These are phyloP conservation scores for Vollenhovia emeryi DNA, from an alignment of 1,140 invertebrate species.

Conservation along the genomic window DNA sequence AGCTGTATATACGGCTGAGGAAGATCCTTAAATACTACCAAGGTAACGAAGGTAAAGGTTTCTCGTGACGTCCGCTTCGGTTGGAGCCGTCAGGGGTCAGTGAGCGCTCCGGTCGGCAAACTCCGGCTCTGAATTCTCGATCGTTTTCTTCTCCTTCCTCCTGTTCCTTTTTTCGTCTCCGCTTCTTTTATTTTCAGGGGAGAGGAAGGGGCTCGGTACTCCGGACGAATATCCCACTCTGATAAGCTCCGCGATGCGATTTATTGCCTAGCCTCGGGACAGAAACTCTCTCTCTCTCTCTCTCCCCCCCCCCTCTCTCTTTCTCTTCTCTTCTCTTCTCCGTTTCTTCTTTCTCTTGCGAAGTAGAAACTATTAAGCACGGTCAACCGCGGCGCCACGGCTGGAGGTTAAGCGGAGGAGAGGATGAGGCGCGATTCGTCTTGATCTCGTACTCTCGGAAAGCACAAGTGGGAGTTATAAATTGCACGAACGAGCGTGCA, in stretches of 20 bases:
- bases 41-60: constrained; percentile 77
- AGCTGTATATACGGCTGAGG: constrained; percentile 70
- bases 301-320: neutral
- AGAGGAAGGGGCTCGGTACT: constrained; percentile 69
- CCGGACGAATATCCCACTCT: constrained; percentile 71
- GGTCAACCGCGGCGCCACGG: constrained; percentile 70
- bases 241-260: constrained; percentile 76
- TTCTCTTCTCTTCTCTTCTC: neutral
- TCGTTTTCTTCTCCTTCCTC: constrained; percentile 54
- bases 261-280: constrained; percentile 78
- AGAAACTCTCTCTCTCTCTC: constrained; percentile 47
- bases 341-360: constrained; percentile 19
- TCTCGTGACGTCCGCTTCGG: constrained; percentile 75
- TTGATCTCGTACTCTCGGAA: constrained; percentile 73
- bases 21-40: constrained; percentile 76
- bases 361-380: constrained; percentile 79
- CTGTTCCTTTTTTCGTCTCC: constrained; percentile 25
- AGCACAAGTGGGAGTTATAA: constrained; percentile 67
- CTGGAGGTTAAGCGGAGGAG: constrained; percentile 64
- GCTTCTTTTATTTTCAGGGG: constrained; percentile 58
- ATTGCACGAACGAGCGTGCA: constrained; percentile 51
- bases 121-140: constrained; percentile 72
- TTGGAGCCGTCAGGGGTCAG: constrained; percentile 76
- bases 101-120: constrained; percentile 77
- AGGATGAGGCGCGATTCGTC: constrained; percentile 72